phyloP scores from a whole-genome alignment of 2,113 vertebrate species.

The Pelodiscus sinensis region DNA sequence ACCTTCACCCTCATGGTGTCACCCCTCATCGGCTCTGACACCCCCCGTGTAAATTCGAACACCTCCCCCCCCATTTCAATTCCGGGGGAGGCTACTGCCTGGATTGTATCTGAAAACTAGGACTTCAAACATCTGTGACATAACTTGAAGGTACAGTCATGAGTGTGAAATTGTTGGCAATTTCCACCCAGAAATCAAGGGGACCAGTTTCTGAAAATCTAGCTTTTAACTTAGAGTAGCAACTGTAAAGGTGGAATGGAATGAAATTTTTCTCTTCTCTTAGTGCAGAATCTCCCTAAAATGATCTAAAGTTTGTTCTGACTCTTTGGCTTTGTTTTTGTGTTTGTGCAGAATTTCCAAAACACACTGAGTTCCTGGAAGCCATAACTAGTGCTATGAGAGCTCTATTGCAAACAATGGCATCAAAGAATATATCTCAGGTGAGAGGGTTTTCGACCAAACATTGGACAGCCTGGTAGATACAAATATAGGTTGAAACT shows the following conservation, averaged over 20 bases:
- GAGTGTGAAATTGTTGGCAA: not conserved
- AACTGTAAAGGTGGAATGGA: not conserved
- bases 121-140: not conserved
- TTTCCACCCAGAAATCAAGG: not conserved
- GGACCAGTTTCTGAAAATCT: slow-evolving; percentile 27
- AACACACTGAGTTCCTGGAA: slow-evolving; percentile 93
- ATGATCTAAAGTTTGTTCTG: not conserved
- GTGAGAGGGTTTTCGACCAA: slow-evolving; percentile 77
- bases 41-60: too few species aligned
- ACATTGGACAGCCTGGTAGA: not conserved
- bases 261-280: not conserved
- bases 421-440: slow-evolving; percentile 93
- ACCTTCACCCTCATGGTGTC: too few species aligned
- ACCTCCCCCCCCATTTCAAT: too few species aligned
- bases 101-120: not conserved
- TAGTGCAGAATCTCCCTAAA: not conserved
- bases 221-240: slow-evolving; percentile 22
- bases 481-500: not conserved
- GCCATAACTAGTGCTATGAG: slow-evolving; percentile 92
- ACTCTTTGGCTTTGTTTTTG: slow-evolving; percentile 50
- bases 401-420: slow-evolving; percentile 92
- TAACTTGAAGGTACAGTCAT: not conserved
- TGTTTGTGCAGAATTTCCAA: slow-evolving; percentile 83
- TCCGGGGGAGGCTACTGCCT: not conserved
- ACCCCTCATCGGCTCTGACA: too few species aligned